Base-by-base conservation (phyloP, 2,797 vertebrate species). In the Microhierax caerulescens region DNA sequence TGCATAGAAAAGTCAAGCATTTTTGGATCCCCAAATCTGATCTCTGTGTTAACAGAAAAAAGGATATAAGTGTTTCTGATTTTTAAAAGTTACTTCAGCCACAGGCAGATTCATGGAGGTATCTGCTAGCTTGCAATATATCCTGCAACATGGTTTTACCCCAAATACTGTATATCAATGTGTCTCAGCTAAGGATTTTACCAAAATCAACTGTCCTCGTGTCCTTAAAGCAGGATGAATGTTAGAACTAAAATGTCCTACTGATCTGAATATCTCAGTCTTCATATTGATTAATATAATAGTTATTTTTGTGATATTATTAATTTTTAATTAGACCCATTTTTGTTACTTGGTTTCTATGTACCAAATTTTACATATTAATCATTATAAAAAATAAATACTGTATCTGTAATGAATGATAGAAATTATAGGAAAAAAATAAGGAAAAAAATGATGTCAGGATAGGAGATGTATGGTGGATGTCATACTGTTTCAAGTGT, bases 301-400 rank as follows among this genome's bases (percentile, higher is more conserved):
- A 61, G 87, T 90, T 96, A 93, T 95, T 96, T 96, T 96, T 90
- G 91, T 94, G 86, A 80, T 64, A 73, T n/a, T 78, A 61, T 95
- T 24, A 84, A 95, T 72, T 91, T 95, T 96, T 97, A 86, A 97
- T 94, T 73, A 64, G 39, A 32, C 39, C 9, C 56, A 23, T 92
- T 95, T 69, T 86, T 95, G 74, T 91, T 89, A 93, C 88, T 92
- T 81, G 60, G 45, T 90, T 90, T 88, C 85, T 90, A 63, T 93
- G 63, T 94, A 85, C 53, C 2, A 5, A 32, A 81, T 95, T 94
- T 91, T 83, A 43, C 53, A 12, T 75, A 61, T 93, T 95, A 86
- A 65, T 95, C 43, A 61, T 92, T 63, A 79, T 90, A 45, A 93
- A 93, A 96, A 90, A 88, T 82, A 95, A 94, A 84, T 93, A 77